Evolutionary conservation across 2,797 vertebrate genomes (phyloP).

Genomic region (Champsocephalus esox): DNA sequence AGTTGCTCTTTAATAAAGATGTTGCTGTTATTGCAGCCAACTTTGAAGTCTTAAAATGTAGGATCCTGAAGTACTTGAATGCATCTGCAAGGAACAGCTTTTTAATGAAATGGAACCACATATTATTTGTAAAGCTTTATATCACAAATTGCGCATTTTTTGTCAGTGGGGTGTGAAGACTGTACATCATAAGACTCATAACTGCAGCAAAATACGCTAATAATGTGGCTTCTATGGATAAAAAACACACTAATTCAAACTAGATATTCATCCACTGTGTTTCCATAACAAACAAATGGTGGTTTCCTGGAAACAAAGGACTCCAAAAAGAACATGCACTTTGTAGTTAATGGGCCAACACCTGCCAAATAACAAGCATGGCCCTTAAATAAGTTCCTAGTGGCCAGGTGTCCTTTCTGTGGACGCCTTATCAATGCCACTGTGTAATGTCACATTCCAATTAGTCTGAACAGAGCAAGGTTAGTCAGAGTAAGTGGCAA

Average conservation of each 20-base stretch:
- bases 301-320: background rate
- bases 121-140: too few species aligned
- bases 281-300: background rate
- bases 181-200: background rate
- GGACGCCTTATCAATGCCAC: slow-evolving; percentile 11
- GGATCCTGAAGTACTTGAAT: background rate
- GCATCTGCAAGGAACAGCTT: background rate
- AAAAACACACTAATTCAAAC: background rate
- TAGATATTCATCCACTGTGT: background rate
- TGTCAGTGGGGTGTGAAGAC: too few species aligned
- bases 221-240: background rate
- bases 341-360: slow-evolving; percentile 2
- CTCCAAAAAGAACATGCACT: slow-evolving; percentile 7
- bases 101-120: too few species aligned
- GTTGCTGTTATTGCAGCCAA: background rate
- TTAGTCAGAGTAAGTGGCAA: slow-evolving; percentile 42
- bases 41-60: background rate
- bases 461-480: slow-evolving; percentile 46
- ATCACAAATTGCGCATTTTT: too few species aligned
- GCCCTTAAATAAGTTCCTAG: slow-evolving; percentile 5
- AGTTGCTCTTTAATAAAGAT: background rate
- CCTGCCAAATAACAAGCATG: slow-evolving; percentile 4
- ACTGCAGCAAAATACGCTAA: background rate
- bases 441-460: slow-evolving; percentile 49
- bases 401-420: slow-evolving; percentile 6